phyloP scores from a whole-genome alignment of 2,797 vertebrate species.

The Synanceia verrucosa region DNA sequence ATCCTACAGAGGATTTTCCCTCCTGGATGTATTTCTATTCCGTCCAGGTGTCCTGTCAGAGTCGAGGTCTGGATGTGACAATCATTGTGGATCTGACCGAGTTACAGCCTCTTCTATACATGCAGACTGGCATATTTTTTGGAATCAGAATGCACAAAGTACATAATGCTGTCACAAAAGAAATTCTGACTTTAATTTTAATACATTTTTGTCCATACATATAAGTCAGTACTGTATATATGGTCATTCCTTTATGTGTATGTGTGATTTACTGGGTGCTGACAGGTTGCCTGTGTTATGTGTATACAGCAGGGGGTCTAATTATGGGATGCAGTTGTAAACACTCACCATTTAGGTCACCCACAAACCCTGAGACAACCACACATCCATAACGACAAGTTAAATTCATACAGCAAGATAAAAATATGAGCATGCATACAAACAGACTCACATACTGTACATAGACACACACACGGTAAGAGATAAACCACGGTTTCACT shows the following conservation, averaged over 20 bases:
- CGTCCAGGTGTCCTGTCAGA: slow-evolving; percentile 25
- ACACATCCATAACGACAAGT: background rate
- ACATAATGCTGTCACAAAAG: too few relatives aligned
- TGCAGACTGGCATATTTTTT: slow-evolving; percentile 21
- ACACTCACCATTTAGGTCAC: slow-evolving; percentile 12
- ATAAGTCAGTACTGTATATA: background rate
- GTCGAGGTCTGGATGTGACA: slow-evolving; percentile 33
- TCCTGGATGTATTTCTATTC: slow-evolving; percentile 43
- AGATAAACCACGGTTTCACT: slow-evolving; percentile 10
- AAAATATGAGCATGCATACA: background rate
- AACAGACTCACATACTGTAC: slow-evolving; percentile 3
- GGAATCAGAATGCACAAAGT: too few relatives aligned
- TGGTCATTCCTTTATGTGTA: background rate
- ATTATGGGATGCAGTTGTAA: slow-evolving; percentile 13
- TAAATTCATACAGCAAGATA: slow-evolving; percentile 4
- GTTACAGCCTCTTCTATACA: slow-evolving; percentile 34
- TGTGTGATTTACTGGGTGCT: background rate
- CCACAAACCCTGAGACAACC: background rate
- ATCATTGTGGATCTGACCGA: slow-evolving; percentile 33
- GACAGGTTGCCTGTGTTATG: slow-evolving; percentile 6
- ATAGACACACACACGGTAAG: background rate
- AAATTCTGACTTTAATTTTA: background rate
- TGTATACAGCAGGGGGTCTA: slow-evolving; percentile 14
- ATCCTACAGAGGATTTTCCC: slow-evolving; percentile 8
- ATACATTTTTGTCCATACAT: background rate